phyloP scores from a whole-genome alignment of 2,888 invertebrate species.

The Penaeus monodon region DNA sequence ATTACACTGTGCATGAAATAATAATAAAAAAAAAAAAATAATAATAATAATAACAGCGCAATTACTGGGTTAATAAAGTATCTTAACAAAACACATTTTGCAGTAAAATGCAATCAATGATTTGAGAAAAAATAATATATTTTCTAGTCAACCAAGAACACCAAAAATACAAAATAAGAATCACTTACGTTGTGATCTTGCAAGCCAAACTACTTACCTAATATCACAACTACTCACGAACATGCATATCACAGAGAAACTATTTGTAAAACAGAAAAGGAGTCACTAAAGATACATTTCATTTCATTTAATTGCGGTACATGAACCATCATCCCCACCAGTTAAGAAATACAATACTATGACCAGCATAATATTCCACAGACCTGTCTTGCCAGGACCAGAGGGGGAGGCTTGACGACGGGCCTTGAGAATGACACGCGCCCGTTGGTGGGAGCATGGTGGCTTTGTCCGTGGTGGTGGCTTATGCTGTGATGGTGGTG shows the following conservation, averaged over 20 bases:
- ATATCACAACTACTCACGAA: too few relatives aligned
- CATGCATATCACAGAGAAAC: too few relatives aligned
- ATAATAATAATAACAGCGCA: background rate
- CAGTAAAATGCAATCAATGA: too few relatives aligned
- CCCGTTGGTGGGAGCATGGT: conserved; percentile 1
- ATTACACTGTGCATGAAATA: background rate
- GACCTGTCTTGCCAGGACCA: conserved; percentile 61
- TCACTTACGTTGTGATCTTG: too few relatives aligned
- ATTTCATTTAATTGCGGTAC: too few relatives aligned
- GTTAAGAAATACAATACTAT: background rate
- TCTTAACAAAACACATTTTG: too few relatives aligned
- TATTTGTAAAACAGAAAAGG: too few relatives aligned
- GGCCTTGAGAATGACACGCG: conserved; percentile 33
- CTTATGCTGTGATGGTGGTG: conserved; percentile 23
- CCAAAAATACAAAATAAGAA: too few relatives aligned
- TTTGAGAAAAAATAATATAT: too few relatives aligned
- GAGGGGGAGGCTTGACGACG: conserved; percentile 47
- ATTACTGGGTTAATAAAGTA: background rate
- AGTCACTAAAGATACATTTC: too few relatives aligned
- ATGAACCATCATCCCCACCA: background rate
- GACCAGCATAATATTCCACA: conserved; percentile 17
- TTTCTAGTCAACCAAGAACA: too few relatives aligned
- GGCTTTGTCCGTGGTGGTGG: conserved; percentile 41
- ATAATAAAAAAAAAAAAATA: background rate
- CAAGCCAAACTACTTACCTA: too few relatives aligned